A percentile compares a stretch with the other conserved stretches of the same genome.
Conservation (phyloP, 2,888 invertebrate species). For the Diachrysia chrysitis region DNA sequence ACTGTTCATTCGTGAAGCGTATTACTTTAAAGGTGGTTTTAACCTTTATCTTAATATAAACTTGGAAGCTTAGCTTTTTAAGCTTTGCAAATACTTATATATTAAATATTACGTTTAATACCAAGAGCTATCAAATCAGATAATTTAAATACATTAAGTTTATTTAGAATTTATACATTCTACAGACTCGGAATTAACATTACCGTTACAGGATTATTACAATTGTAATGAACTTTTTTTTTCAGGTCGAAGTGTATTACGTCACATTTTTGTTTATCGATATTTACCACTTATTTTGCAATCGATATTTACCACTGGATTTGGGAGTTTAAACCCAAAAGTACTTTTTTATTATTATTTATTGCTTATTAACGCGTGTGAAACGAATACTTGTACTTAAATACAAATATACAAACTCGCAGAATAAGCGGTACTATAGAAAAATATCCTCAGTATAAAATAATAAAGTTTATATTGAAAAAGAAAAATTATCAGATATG, state of each 20-base stretch:
- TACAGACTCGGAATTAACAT: neutral
- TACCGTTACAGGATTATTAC: slow-evolving; percentile 1
- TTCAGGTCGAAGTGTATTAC: neutral
- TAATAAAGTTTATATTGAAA: too few relatives aligned
- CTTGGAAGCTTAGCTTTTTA: neutral
- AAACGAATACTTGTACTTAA: too few relatives aligned
- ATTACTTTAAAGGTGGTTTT: slow-evolving; percentile 7
- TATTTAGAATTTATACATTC: neutral
- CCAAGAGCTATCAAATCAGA: slow-evolving; percentile 72
- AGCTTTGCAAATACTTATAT: slow-evolving; percentile 14
- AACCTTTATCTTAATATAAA: neutral
- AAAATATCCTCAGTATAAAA: too few relatives aligned
- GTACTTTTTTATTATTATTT: too few relatives aligned
- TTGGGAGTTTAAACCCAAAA: neutral
- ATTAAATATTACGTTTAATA: too few relatives aligned
- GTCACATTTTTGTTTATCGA: neutral
- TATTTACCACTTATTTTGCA: too few relatives aligned
- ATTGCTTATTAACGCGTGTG: too few relatives aligned
- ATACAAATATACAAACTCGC: too few relatives aligned
- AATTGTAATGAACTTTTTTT: neutral
- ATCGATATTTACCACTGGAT: neutral
- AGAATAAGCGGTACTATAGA: too few relatives aligned
- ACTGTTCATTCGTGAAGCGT: slow-evolving; percentile 15
- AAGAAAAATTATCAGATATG: too few relatives aligned
- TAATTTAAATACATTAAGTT: slow-evolving; percentile 10